Base-by-base conservation (phyloP, 2,888 invertebrate species). In the Blera fallax region DNA sequence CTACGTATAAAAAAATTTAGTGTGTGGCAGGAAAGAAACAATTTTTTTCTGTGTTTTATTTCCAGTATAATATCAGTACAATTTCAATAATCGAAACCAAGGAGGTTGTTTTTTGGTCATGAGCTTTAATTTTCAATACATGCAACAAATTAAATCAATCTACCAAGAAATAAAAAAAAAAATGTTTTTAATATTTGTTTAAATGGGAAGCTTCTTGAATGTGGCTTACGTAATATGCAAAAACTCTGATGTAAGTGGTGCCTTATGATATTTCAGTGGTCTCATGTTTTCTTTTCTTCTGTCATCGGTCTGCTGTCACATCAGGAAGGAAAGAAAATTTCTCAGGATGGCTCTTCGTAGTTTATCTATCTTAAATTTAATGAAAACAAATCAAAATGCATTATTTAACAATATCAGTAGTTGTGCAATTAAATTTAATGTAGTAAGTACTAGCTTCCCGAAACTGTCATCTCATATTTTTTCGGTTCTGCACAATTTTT, bases 281-380 rank as follows among this genome's bases (percentile, higher is more conserved):
- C 2, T 24, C 4, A 24, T 24, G 2, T 24, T 24, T 24, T 24
- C 4, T 11, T 11, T 3, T 14, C 32, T 8, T 4, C 6, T 16
- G 34, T 52, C 40, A 67, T 3, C 14, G 16, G 21, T 16, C 24
- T 6, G 18, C 11, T 54, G 67, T 69, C 50, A 52, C 37, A 78
- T 45, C 27, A 32, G 7, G 24, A n/a, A 11, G 11, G 10, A 24
- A 40, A 48, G 11, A 24, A 29, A 69, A n/a, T 50, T 32, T 32
- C n/a, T 58, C 58, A 76, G 37, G 37, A 84, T 84, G 84, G 74
- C 84, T n/a, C 58, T 84, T 1, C 80, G 80, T 52, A 80, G 74
- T 65, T 65, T 84, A 54, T 64, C 56, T 37, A 11, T 76, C 43
- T 76, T 84, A 58, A 80, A 84, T 21, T 74, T 84, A 29, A 34